Evolutionary conservation across 2,888 invertebrate species (phyloP).

Genomic region (Chrysina gloriosa): DNA sequence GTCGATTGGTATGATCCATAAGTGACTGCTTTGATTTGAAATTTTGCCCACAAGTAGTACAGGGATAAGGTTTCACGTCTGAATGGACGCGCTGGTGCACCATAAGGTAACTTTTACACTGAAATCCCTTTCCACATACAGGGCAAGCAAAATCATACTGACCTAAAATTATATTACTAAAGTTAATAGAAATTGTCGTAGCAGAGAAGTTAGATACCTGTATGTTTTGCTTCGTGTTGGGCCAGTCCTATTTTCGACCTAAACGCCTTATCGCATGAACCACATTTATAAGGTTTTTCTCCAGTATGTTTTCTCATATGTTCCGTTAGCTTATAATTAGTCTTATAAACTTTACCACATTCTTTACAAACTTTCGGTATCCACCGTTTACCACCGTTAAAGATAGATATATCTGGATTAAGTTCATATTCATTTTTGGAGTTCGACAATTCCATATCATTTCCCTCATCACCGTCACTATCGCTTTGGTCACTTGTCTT

Average conservation of each 20-base stretch:
- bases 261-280: conserved; percentile 70
- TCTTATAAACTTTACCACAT: conserved; percentile 70
- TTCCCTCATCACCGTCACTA: conserved; percentile 51
- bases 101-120: conserved; percentile 71
- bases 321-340: conserved; percentile 71
- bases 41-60: conserved; percentile 69
- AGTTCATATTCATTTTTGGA: conserved; percentile 48
- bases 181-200: neutral
- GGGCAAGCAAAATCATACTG: conserved; percentile 70
- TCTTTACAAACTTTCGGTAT: conserved; percentile 68
- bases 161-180: conserved; percentile 55
- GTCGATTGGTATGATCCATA: conserved; percentile 71
- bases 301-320: conserved; percentile 73
- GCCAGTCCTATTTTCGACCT: conserved; percentile 72
- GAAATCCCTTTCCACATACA: conserved; percentile 72
- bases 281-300: conserved; percentile 71
- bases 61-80: conserved; percentile 70
- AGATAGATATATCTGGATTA: conserved; percentile 33
- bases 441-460: conserved; percentile 49
- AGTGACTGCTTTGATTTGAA: conserved; percentile 73
- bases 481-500: conserved; percentile 50
- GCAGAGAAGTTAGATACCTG: conserved; percentile 57
- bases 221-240: conserved; percentile 72
- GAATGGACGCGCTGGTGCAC: conserved; percentile 73
- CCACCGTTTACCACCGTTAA: conserved; percentile 55